These are phyloP conservation scores for Aphaenogaster floridana DNA, from an alignment of 1,140 invertebrate species.

Conservation along the genomic window DNA sequence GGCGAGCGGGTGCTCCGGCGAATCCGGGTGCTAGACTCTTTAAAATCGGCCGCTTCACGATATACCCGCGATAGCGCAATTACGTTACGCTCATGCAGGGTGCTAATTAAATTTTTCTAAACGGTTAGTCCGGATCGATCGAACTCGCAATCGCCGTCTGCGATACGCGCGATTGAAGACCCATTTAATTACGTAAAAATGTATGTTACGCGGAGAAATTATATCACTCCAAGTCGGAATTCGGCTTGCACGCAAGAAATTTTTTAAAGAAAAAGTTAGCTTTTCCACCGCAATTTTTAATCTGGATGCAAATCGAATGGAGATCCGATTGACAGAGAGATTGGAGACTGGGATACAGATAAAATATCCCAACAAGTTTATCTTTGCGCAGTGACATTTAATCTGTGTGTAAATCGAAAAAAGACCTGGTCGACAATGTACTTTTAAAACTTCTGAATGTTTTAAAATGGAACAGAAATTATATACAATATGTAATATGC, in stretches of 20 bases:
- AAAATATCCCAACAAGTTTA: slow-evolving; percentile 8
- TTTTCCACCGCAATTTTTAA: slow-evolving; percentile 42
- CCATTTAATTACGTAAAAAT: slow-evolving; percentile 33
- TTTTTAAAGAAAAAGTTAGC: not conserved
- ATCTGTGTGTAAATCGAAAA: slow-evolving; percentile 31
- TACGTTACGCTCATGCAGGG: not conserved
- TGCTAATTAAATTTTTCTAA: slow-evolving; percentile 54
- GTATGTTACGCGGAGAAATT: slow-evolving; percentile 33
- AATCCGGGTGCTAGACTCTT: not conserved
- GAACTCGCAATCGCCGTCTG: not conserved
- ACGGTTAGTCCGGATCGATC: slow-evolving; percentile 14
- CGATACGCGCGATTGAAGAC: not conserved
- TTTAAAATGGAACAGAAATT: slow-evolving; percentile 12
- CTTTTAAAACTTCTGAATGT: not conserved
- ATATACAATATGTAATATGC: not conserved
- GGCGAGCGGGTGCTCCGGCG: slow-evolving; percentile 30
- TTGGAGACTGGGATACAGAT: not conserved
- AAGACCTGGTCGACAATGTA: not conserved
- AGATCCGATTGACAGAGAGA: slow-evolving; percentile 25
- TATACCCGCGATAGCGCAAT: no score
- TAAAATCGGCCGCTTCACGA: slow-evolving; percentile 26
- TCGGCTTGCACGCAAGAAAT: not conserved
- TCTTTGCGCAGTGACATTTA: slow-evolving; percentile 20
- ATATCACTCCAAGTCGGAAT: not conserved
- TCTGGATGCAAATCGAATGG: slow-evolving; percentile 55